A percentile compares a stretch with the other conserved stretches of the same genome.
These are phyloP conservation scores for Protophormia terraenovae DNA, from an alignment of 2,888 invertebrate species.

Conservation along the genomic window DNA sequence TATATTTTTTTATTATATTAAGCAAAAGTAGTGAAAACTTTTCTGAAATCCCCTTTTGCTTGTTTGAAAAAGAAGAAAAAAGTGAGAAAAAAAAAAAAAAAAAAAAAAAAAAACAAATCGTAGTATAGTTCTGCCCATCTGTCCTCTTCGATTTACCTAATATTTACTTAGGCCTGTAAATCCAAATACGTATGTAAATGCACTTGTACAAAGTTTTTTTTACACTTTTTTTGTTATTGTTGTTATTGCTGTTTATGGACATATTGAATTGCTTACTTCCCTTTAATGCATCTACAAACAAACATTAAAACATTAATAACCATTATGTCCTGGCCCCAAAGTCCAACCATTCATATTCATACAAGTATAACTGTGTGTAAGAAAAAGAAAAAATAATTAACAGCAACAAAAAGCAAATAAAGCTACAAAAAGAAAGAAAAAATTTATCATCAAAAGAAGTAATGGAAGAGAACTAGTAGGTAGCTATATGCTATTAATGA, in stretches of 20 bases:
- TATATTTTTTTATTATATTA: not conserved
- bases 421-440: not conserved
- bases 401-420: conserved; percentile 12
- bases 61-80: not conserved
- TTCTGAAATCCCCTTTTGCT: not conserved
- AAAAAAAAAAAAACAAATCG: not conserved
- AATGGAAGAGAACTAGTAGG: conserved; percentile 22
- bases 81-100: not conserved
- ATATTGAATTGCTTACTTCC: conserved; percentile 51
- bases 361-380: not conserved
- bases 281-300: not conserved
- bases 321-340: conserved; percentile 56
- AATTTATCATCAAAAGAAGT: not conserved
- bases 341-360: not conserved
- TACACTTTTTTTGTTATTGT: not conserved
- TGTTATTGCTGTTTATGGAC: conserved; percentile 11
- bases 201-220: not conserved
- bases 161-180: not conserved
- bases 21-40: not conserved
- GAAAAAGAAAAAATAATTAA: conserved; percentile 26
- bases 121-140: not conserved
- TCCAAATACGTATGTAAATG: not conserved
- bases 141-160: not conserved
- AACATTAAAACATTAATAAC: conserved; percentile 39
- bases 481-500: conserved; percentile 50